phyloP scores from a whole-genome alignment of 2,888 invertebrate species.

The Clitarchus hookeri region DNA sequence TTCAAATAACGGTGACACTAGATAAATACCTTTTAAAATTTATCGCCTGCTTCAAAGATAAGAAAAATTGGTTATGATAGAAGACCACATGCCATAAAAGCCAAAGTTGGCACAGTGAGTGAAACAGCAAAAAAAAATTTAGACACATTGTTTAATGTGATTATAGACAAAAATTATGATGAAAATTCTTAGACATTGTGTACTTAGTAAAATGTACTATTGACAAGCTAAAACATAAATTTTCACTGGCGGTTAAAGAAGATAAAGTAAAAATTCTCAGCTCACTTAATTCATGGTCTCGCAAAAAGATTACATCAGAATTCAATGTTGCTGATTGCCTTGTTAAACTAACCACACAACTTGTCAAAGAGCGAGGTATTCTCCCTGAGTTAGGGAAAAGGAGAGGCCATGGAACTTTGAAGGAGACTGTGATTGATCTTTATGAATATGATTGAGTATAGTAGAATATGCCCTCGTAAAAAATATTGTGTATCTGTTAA shows the following conservation, averaged over 20 bases:
- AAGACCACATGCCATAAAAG: constrained; percentile 12
- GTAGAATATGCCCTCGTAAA: no score
- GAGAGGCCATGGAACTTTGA: no score
- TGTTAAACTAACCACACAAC: no score
- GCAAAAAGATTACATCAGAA: neutral
- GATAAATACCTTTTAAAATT: no score
- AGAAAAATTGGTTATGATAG: constrained; percentile 17
- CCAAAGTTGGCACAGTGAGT: constrained; percentile 16
- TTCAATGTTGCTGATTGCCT: neutral
- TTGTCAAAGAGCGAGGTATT: no score
- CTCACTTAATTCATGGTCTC: neutral
- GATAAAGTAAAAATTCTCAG: constrained; percentile 22
- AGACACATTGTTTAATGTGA: neutral
- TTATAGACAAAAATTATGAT: neutral
- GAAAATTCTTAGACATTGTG: constrained; percentile 6
- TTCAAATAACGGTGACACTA: no score
- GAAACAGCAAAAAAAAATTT: neutral
- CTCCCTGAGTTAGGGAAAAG: no score
- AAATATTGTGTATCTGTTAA: no score
- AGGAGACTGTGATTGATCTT: no score
- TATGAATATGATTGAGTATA: no score
- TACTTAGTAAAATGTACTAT: neutral
- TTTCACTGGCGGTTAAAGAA: neutral
- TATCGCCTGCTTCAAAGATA: neutral
- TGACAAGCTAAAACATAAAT: neutral